These are phyloP conservation scores for Emesis furor DNA, from an alignment of 2,888 invertebrate species.

Conservation along the genomic window DNA sequence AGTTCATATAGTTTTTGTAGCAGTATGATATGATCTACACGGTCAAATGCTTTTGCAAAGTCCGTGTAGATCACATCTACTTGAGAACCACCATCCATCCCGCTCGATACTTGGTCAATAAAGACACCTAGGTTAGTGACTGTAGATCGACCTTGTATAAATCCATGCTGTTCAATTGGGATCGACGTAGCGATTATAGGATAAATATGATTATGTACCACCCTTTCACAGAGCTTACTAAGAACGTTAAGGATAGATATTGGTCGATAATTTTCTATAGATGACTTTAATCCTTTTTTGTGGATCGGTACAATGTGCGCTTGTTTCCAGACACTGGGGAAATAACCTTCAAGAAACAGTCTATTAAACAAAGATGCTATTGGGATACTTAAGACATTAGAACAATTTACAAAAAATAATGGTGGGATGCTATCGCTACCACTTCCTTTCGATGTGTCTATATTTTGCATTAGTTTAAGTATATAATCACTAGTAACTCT, in stretches of 20 bases:
- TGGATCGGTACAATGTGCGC: conserved; percentile 34
- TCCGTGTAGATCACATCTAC: too few relatives aligned
- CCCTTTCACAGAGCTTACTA: too few relatives aligned
- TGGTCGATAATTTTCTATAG: conserved; percentile 37
- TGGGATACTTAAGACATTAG: background rate
- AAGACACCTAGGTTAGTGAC: too few relatives aligned
- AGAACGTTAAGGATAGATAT: background rate
- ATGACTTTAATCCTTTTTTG: conserved; percentile 26
- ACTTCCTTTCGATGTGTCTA: conserved; percentile 14
- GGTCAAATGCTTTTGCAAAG: too few relatives aligned
- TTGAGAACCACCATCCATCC: too few relatives aligned
- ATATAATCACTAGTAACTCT: background rate
- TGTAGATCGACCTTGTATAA: too few relatives aligned
- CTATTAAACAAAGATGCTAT: conserved; percentile 6
- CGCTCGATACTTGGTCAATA: too few relatives aligned
- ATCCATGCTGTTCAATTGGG: too few relatives aligned
- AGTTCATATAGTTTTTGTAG: too few relatives aligned
- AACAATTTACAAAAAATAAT: conserved; percentile 19
- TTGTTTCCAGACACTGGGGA: conserved; percentile 36
- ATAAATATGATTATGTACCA: too few relatives aligned
- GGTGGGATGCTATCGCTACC: conserved; percentile 23
- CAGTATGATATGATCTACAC: too few relatives aligned
- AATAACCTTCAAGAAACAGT: background rate
- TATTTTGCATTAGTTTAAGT: background rate
- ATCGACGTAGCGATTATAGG: too few relatives aligned